Conservation (phyloP, 2,888 invertebrate genomes). For the Hanleya hanleyi region DNA sequence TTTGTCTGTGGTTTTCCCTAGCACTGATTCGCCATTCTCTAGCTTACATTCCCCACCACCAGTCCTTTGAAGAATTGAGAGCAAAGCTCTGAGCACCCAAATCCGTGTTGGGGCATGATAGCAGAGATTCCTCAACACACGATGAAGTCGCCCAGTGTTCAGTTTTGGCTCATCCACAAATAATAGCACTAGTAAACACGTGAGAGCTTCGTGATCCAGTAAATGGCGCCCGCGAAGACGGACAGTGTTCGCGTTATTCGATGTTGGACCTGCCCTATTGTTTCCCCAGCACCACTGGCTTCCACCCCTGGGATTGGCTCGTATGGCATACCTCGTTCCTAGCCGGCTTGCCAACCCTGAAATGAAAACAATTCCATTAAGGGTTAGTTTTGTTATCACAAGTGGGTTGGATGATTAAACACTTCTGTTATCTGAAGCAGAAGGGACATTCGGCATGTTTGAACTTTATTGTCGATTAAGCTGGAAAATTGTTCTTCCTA, state of each 20-base stretch:
- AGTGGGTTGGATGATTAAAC: no score
- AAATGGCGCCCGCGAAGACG: slow-evolving; percentile 73
- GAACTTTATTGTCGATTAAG: no score
- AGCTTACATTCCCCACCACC: slow-evolving; percentile 62
- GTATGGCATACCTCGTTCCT: slow-evolving; percentile 74
- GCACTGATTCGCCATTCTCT: slow-evolving; percentile 40
- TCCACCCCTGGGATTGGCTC: slow-evolving; percentile 48
- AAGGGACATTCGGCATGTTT: no score
- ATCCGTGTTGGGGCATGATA: slow-evolving; percentile 87
- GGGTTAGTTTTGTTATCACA: no score
- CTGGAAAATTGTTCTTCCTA: no score
- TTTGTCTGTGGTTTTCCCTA: slow-evolving; percentile 45
- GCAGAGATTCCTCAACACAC: slow-evolving; percentile 86
- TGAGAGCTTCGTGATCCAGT: slow-evolving; percentile 87
- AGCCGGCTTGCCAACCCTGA: slow-evolving; percentile 60
- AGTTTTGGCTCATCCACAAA: slow-evolving; percentile 89
- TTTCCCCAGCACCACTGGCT: slow-evolving; percentile 56
- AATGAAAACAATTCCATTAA: no score
- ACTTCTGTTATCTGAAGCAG: no score
- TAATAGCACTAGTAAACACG: slow-evolving; percentile 84
- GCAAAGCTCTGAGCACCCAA: slow-evolving; percentile 84
- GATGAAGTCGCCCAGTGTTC: slow-evolving; percentile 84
- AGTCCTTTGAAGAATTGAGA: slow-evolving; percentile 81
- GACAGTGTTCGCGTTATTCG: slow-evolving; percentile 36
- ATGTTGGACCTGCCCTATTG: slow-evolving; percentile 35